These are phyloP conservation scores for Synergus gifuensis DNA, from an alignment of 2,888 invertebrate genomes.

Conservation along the genomic window DNA sequence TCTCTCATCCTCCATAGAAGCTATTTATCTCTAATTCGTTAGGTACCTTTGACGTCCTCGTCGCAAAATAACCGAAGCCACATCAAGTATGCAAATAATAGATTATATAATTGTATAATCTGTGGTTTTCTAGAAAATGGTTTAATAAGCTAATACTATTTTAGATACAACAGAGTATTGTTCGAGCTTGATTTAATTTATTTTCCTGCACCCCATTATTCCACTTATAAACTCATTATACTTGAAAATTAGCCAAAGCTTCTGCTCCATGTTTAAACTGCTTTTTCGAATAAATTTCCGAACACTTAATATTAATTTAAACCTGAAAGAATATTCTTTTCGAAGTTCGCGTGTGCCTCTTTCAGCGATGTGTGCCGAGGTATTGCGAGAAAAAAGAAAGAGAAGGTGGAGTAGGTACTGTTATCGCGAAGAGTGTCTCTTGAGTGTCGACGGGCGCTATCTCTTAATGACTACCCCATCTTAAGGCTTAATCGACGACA, in stretches of 20 bases:
- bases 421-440: conserved; percentile 71
- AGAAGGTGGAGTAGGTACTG: conserved; percentile 54
- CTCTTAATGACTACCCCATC: conserved; percentile 77
- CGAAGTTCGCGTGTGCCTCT: conserved; percentile 5
- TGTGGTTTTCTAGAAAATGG: no score
- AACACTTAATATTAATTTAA: conserved; percentile 12
- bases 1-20: conserved; percentile 55
- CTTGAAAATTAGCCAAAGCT: background rate
- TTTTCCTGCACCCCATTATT: background rate
- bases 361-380: background rate
- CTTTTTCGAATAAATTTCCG: conserved; percentile 3
- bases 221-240: conserved; percentile 1
- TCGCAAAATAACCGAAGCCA: background rate
- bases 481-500: conserved; percentile 76
- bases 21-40: conserved; percentile 50
- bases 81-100: no score
- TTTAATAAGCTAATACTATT: no score
- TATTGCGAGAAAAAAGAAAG: conserved; percentile 28
- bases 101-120: no score
- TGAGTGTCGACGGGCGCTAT: conserved; percentile 73
- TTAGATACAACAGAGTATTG: no score
- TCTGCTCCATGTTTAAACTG: background rate
- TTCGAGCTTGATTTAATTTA: background rate
- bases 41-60: conserved; percentile 42
- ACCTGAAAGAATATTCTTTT: background rate